Percentiles rank a stretch among this genome's conserved stretches.
Conservation (phyloP, 1,140 invertebrate genomes). For the Drepana arcuata region DNA sequence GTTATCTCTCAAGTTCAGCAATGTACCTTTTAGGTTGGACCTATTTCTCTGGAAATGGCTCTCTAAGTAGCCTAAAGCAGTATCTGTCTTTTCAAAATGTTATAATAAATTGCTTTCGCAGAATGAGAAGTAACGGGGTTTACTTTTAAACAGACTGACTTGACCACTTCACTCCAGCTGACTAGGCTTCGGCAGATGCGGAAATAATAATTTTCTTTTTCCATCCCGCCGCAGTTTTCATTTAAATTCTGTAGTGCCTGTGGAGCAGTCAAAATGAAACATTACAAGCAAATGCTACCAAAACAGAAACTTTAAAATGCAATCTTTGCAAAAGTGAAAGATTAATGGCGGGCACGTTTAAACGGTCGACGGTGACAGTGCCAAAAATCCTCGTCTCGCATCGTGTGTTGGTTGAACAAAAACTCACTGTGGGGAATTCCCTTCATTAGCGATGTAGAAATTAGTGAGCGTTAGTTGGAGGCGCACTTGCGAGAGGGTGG, state of each 20-base stretch:
- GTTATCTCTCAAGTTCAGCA: constrained; percentile 65
- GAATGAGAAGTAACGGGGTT: constrained; percentile 29
- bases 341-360: constrained; percentile 60
- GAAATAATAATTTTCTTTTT: constrained; percentile 18
- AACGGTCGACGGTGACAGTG: constrained; percentile 37
- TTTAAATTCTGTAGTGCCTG: constrained; percentile 28
- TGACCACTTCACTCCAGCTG: constrained; percentile 13
- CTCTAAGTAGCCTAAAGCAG: constrained; percentile 46
- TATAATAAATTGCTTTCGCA: no score
- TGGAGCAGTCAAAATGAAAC: constrained; percentile 25
- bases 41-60: constrained; percentile 56
- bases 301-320: constrained; percentile 59
- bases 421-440: constrained; percentile 37
- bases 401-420: constrained; percentile 34
- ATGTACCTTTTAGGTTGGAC: constrained; percentile 60
- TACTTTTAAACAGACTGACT: constrained; percentile 14
- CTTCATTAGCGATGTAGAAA: constrained; percentile 48
- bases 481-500: constrained; percentile 31
- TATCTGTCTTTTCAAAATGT: no score
- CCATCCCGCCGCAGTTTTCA: constrained; percentile 18
- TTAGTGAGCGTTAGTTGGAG: constrained; percentile 49
- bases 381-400: constrained; percentile 35
- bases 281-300: constrained; percentile 53
- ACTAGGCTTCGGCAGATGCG: constrained; percentile 1
- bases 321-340: constrained; percentile 50